phyloP scores from a whole-genome alignment of 2,888 invertebrate genomes.

The Epsilonema sp. region DNA sequence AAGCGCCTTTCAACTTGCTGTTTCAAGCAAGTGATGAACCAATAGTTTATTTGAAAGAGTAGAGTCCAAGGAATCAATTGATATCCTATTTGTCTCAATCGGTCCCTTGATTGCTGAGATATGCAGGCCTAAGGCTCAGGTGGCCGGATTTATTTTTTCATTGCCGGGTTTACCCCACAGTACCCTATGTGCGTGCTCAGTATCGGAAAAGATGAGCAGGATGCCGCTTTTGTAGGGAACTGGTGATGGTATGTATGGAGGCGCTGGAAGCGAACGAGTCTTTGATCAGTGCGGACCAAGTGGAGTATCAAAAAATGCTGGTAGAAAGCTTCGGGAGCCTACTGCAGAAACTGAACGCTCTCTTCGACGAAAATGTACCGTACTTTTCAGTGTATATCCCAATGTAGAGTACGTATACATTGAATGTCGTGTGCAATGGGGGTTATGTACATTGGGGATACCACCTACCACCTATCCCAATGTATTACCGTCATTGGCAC shows the following conservation, averaged over 20 bases:
- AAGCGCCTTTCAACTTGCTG: no score
- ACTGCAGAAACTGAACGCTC: constrained; percentile 44
- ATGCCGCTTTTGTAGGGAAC: constrained; percentile 56
- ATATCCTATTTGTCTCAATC: no score
- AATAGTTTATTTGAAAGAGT: no score
- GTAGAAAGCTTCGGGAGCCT: constrained; percentile 66
- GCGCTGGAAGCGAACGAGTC: constrained; percentile 72
- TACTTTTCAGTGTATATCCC: no score
- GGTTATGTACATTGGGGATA: no score
- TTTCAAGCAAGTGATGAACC: no score
- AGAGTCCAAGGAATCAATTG: no score
- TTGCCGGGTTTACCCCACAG: no score
- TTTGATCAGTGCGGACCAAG: constrained; percentile 66
- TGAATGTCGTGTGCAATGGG: no score
- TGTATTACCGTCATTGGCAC: no score
- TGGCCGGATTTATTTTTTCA: not conserved
- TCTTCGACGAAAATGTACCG: constrained; percentile 3
- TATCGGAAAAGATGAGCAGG: not conserved
- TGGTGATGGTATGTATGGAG: constrained; percentile 68
- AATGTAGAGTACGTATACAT: no score
- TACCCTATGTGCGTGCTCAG: not conserved
- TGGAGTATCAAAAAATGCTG: constrained; percentile 71
- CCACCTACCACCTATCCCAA: no score
- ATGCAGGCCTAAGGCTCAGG: not conserved
- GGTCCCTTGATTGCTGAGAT: not conserved